These are phyloP conservation scores for Porites lutea DNA, from an alignment of 64 coral and sea anemone genomes.

Conservation along the genomic window DNA sequence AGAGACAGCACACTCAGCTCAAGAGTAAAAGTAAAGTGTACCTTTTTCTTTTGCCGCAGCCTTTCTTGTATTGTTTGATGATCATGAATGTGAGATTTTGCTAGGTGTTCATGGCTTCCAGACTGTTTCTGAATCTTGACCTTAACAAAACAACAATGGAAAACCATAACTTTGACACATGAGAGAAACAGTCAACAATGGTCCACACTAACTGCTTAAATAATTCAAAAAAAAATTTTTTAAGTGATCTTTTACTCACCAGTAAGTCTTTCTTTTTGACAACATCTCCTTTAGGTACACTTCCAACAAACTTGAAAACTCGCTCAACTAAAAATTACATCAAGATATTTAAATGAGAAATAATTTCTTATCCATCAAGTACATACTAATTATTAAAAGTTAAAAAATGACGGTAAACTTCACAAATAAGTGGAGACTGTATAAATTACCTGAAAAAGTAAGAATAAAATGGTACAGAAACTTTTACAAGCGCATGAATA, in stretches of 20 bases:
- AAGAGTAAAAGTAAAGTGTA: background rate
- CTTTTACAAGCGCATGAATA: too few relatives aligned
- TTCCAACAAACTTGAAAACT: constrained; percentile 70
- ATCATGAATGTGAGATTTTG: constrained; percentile 33
- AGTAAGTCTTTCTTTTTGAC: constrained; percentile 54
- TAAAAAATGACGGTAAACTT: too few relatives aligned
- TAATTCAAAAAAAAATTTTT: background rate
- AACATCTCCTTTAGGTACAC: constrained; percentile 51
- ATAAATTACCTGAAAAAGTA: too few relatives aligned
- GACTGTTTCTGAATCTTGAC: constrained; percentile 58
- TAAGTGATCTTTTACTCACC: background rate
- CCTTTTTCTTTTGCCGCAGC: constrained; percentile 44
- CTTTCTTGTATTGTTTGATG: constrained; percentile 24
- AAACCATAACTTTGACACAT: background rate
- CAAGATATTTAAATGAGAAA: background rate
- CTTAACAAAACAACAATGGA: background rate
- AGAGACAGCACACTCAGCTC: background rate
- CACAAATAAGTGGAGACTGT: too few relatives aligned
- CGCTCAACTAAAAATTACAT: constrained; percentile 47
- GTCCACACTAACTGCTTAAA: background rate
- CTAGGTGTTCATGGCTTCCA: constrained; percentile 49
- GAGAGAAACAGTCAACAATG: background rate
- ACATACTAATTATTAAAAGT: too few relatives aligned
- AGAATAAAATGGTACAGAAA: too few relatives aligned
- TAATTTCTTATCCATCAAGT: background rate